phyloP scores from a whole-genome alignment of 2,888 invertebrate species.

The Ormia ochracea region DNA sequence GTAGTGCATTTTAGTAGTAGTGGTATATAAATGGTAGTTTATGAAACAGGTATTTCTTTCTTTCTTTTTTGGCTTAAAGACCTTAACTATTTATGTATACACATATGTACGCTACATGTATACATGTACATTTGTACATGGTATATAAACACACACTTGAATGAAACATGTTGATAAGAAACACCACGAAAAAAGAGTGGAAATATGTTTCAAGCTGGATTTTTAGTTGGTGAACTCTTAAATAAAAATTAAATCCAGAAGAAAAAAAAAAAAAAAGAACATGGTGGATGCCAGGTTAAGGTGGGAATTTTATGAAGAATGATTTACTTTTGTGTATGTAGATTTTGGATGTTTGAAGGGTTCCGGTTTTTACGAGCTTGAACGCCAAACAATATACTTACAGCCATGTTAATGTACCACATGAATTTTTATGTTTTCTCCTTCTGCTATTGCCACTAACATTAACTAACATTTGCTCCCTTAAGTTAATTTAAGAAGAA shows the following conservation, averaged over 20 bases:
- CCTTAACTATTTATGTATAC: slow-evolving; percentile 1
- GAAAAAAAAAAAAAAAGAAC: too few species aligned
- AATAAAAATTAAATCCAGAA: neutral
- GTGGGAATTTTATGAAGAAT: slow-evolving; percentile 57
- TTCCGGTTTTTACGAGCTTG: slow-evolving; percentile 41
- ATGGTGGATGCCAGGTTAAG: slow-evolving; percentile 48
- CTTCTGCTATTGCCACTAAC: slow-evolving; percentile 38
- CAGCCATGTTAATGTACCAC: slow-evolving; percentile 23
- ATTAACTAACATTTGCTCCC: slow-evolving; percentile 50
- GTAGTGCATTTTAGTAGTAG: slow-evolving; percentile 13
- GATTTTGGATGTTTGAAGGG: slow-evolving; percentile 8
- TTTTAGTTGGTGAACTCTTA: slow-evolving; percentile 42
- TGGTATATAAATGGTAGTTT: slow-evolving; percentile 51
- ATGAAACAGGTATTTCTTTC: slow-evolving; percentile 47
- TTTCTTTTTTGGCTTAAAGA: neutral
- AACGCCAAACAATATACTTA: neutral
- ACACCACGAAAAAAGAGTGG: slow-evolving; percentile 6
- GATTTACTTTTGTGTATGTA: slow-evolving; percentile 11
- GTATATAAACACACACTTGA: slow-evolving; percentile 27
- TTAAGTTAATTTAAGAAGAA: neutral
- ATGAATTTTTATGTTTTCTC: slow-evolving; percentile 33
- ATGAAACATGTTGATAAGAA: slow-evolving; percentile 54
- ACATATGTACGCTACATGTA: too few species aligned
- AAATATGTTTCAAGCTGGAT: slow-evolving; percentile 37
- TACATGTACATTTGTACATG: too few species aligned